phyloP scores from a whole-genome alignment of 2,113 vertebrate genomes.

The Psammodynastes pulverulentus region DNA sequence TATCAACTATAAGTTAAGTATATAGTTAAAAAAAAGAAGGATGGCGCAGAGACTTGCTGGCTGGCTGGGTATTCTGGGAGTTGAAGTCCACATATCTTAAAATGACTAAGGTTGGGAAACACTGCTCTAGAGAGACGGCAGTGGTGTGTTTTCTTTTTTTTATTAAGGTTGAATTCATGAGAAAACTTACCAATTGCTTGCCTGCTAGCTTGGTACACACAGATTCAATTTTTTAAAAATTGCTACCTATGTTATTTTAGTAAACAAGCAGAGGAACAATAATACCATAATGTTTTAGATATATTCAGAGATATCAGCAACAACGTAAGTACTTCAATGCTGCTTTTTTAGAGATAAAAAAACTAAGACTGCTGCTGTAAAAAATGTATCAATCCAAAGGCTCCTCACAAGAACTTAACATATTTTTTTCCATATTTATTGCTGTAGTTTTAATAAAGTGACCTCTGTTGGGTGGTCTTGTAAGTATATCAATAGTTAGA shows the following conservation, averaged over 20 bases:
- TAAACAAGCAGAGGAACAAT: neutral
- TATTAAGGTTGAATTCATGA: neutral
- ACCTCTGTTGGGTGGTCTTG: neutral
- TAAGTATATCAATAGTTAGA: neutral
- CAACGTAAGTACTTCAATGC: neutral
- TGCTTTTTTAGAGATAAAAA: slow-evolving; percentile 21
- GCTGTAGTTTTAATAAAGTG: neutral
- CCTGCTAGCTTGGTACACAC: neutral
- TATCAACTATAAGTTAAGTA: no score
- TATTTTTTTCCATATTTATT: neutral
- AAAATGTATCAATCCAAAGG: neutral
- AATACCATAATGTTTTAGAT: neutral
- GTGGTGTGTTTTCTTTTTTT: neutral
- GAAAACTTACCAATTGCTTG: neutral
- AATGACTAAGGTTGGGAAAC: no score
- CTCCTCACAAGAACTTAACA: neutral
- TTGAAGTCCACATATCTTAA: no score
- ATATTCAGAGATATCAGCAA: neutral
- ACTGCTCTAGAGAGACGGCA: neutral
- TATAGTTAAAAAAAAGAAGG: no score
- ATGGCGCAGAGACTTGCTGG: no score
- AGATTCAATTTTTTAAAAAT: slow-evolving; percentile 5
- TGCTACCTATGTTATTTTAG: neutral
- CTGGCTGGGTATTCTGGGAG: no score
- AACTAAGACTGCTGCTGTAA: neutral